Conservation (phyloP, 2,797 vertebrate species). For the Anas capensis region DNA sequence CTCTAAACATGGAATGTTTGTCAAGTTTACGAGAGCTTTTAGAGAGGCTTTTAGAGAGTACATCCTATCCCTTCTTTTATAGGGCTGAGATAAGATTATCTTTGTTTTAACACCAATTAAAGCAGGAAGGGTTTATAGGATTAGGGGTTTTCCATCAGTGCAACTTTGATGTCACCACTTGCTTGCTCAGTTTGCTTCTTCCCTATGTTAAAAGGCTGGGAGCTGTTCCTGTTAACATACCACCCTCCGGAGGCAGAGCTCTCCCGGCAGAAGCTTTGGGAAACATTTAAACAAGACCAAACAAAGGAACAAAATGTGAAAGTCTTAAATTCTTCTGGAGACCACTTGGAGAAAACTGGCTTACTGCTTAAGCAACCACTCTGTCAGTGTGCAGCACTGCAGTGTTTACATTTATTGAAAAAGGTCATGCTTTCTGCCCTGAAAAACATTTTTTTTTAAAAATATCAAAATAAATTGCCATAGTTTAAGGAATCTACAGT, state of each 20-base stretch:
- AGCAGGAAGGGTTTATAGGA: constrained; percentile 72
- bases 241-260: constrained; percentile 29
- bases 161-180: constrained; percentile 67
- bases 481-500: neutral
- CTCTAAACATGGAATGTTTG: constrained; percentile 62
- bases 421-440: neutral
- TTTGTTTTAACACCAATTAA: constrained; percentile 74
- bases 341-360: constrained; percentile 25
- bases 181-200: constrained; percentile 10
- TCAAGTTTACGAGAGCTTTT: constrained; percentile 78
- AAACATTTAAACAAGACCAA: constrained; percentile 58
- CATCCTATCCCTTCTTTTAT: constrained; percentile 60
- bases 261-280: constrained; percentile 61
- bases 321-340: constrained; percentile 25
- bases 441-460: neutral
- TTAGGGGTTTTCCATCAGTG: constrained; percentile 71
- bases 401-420: neutral
- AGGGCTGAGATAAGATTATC: constrained; percentile 78
- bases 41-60: constrained; percentile 63
- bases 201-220: neutral
- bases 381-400: neutral
- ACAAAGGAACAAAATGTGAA: constrained; percentile 30
- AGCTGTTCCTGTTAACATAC: constrained; percentile 24
- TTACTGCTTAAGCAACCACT: neutral
- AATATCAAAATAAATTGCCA: neutral